Conservation (phyloP, 2,888 invertebrate genomes). For the Sisyra terminalis region DNA sequence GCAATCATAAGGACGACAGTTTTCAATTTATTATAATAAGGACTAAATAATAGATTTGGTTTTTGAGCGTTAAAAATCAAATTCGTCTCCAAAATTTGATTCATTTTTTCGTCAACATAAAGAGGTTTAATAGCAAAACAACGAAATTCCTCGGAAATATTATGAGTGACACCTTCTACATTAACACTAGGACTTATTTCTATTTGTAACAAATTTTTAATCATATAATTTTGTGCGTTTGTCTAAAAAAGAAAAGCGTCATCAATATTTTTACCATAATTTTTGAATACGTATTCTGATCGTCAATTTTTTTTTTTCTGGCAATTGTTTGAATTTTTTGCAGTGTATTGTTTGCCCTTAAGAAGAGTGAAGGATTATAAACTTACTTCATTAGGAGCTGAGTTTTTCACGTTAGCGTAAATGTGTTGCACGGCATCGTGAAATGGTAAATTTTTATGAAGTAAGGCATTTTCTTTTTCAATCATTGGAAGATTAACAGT, state of each 20-base stretch:
- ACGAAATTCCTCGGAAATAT: conserved; percentile 32
- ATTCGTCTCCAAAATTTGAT: not conserved
- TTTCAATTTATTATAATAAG: conserved; percentile 34
- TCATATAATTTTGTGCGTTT: conserved; percentile 23
- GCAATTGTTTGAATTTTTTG: too few relatives aligned
- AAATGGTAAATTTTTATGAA: conserved; percentile 27
- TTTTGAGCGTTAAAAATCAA: not conserved
- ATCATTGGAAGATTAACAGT: conserved; percentile 20
- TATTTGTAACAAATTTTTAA: conserved; percentile 30
- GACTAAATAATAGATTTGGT: conserved; percentile 23
- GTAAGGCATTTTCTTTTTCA: conserved; percentile 25
- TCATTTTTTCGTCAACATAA: conserved; percentile 17
- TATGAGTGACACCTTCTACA: conserved; percentile 24
- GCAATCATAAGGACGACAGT: conserved; percentile 46
- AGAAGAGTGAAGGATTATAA: not conserved
- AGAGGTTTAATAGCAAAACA: conserved; percentile 31
- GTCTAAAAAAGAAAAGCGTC: conserved; percentile 14
- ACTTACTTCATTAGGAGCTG: conserved; percentile 24
- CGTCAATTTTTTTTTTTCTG: too few relatives aligned
- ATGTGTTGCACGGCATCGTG: conserved; percentile 27
- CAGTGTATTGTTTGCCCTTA: too few relatives aligned
- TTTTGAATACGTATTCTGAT: not conserved
- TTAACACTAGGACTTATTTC: conserved; percentile 26
- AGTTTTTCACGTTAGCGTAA: conserved; percentile 26
- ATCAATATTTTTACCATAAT: not conserved